Evolutionary conservation across 1,140 invertebrate species (phyloP), one percentile per base, ranked within the genome.

Genomic region (Diachasma alloeum): DNA sequence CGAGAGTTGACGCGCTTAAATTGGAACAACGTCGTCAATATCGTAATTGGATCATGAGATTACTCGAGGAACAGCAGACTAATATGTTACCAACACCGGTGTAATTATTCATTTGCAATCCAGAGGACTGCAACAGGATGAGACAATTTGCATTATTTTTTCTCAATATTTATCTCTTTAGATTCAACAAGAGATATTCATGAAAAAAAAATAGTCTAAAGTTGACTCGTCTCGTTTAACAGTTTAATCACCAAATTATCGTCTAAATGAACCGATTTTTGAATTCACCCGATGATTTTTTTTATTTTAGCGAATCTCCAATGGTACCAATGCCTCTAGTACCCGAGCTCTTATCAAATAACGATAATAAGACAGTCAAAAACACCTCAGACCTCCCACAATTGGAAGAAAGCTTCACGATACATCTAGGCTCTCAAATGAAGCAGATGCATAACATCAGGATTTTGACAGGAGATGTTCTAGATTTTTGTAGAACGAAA

Each of bases 381-480:
- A 83, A 73, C 13, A 82, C 80, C 11, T 81, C 85, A 11, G 87
- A 89, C 66, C 84, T 83, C 76, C 87, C 88, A 15, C 83, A 89
- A 31, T 79, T 89, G 19, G 97, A 98, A 90, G 97, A 99, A 91
- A 98, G 97, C 90, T 99, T 99, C 86, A 99, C 97, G 15, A 98
- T 99, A 82, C 97, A 99, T 91, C 91, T 99, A 74, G 98, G 98
- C 75, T 97, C 97, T 2, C 98, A 99, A 90, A 93, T 99, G 89
- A 99, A 99, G 90, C 97, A 98, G 84, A 99, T 97, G 91, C 97
- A 99, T 88, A 99, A 99, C 90, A 94, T 99, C 79, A 91, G 98
- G 69, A 94, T 99, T 72, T 90, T 99, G 8, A 95, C 96, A 78
- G 94, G 94, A 11, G 94, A 97, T 89, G 92, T 96, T 36, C 91